Percentiles rank a stretch among this genome's conserved stretches.
Evolutionary conservation across 2,797 vertebrate species (phyloP).

Genomic region (Bovichtus diacanthus): DNA sequence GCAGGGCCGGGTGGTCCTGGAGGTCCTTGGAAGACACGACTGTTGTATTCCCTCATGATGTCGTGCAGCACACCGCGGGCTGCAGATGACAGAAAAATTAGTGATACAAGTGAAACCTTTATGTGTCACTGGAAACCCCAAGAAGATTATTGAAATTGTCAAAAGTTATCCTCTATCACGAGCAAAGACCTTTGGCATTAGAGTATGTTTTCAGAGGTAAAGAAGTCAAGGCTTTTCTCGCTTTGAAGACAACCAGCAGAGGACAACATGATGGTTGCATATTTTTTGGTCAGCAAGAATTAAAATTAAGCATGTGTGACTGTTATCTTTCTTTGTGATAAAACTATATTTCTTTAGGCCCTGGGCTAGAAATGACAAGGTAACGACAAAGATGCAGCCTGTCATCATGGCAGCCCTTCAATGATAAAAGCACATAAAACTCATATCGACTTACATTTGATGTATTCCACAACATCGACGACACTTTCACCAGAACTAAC

Average conservation of each 20-base stretch:
- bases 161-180: background rate
- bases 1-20: constrained; percentile 88
- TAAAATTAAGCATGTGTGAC: background rate
- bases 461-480: constrained; percentile 89
- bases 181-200: background rate
- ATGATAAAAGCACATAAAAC: background rate
- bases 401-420: background rate
- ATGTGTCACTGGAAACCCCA: background rate
- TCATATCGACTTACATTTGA: constrained; percentile 87
- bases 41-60: constrained; percentile 72
- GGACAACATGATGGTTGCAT: background rate
- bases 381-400: too few relatives aligned
- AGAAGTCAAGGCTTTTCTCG: background rate
- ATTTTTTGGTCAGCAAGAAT: background rate
- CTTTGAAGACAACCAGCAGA: background rate
- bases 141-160: background rate
- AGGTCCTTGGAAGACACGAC: constrained; percentile 68
- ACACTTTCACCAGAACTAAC: constrained; percentile 86
- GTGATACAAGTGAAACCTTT: background rate
- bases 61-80: constrained; percentile 87
- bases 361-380: constrained; percentile 73
- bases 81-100: constrained; percentile 55
- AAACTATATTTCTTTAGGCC: too few relatives aligned
- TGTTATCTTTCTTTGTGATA: too few relatives aligned
- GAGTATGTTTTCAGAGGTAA: background rate